Evolutionary conservation across 1,140 invertebrate genomes (phyloP), one percentile per base, ranked within the genome.

Genomic region (Nephila pilipes): DNA sequence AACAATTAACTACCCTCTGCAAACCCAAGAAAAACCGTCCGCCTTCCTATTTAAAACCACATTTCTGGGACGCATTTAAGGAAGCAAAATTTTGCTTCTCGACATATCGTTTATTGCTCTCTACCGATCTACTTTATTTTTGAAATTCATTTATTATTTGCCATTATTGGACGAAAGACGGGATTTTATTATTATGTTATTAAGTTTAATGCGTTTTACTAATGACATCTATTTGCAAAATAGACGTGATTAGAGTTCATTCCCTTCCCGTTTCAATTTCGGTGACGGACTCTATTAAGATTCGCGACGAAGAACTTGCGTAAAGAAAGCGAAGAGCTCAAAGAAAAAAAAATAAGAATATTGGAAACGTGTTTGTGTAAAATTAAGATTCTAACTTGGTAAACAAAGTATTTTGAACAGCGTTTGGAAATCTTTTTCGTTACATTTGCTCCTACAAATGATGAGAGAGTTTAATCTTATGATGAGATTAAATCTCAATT

Each of bases 181-280:
- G 79, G 36, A 55, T 65, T 65, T 25, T 32, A 60, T 92, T 92
- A 92, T 92, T 85, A 79, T 87, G 91, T 93, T 93, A 93, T 93
- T 93, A 93, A 87, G 83, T 93, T 87, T 93, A 93, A 93, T 93
- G 91, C 85, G 81, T 85, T 92, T 90, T 91, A 79, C 85, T 93
- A 93, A 93, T 93, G 91, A 87, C 83, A 93, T 87, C 91, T 93
- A 93, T 93, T 93, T 93, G 91, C 91, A 93, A 87, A 93, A 93
- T 93, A 93, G 91, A 75, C 69, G 69, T 75, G 69, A 75, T 75
- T 75, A 75, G 69, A 75, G 69, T 75, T 29, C 69, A 75, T 75
- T 75, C 69, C 69, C 69, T 29, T 75, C 16, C 69, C 32, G 69
- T 75, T 75, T 75, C 69, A 75, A 75, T 75, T 75, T 75, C 69